These are phyloP conservation scores for Malurus melanocephalus DNA, from an alignment of 2,113 vertebrate genomes.

Conservation along the genomic window DNA sequence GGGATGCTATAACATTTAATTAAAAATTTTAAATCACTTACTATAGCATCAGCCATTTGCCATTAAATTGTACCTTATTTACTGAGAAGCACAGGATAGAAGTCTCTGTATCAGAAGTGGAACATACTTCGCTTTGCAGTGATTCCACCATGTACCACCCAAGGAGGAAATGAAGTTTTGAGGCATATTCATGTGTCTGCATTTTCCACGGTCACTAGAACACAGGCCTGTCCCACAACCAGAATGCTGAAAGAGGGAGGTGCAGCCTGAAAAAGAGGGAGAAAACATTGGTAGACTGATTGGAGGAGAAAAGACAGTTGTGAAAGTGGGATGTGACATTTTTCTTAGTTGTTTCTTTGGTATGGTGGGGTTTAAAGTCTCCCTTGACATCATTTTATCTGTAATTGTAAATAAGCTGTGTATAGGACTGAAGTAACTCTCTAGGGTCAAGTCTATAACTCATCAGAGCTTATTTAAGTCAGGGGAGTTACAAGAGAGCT, in stretches of 20 bases:
- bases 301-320: neutral
- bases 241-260: neutral
- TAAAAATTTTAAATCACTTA: slow-evolving; percentile 14
- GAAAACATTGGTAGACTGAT: neutral
- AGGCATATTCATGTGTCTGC: neutral
- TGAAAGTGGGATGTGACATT: neutral
- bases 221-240: neutral
- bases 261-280: neutral
- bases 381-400: neutral
- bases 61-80: neutral
- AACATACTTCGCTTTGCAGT: neutral
- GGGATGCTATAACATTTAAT: neutral
- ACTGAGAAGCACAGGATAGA: neutral
- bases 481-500: neutral
- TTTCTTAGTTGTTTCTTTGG: neutral
- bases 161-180: neutral
- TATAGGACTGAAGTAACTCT: neutral
- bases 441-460: neutral
- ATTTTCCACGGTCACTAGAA: neutral
- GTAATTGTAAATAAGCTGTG: neutral
- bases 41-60: neutral
- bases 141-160: neutral
- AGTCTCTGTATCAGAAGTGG: neutral
- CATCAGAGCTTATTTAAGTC: neutral
- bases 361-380: neutral